Base-by-base conservation (phyloP, 2,888 invertebrate species). In the Leptinotarsa juncta region DNA sequence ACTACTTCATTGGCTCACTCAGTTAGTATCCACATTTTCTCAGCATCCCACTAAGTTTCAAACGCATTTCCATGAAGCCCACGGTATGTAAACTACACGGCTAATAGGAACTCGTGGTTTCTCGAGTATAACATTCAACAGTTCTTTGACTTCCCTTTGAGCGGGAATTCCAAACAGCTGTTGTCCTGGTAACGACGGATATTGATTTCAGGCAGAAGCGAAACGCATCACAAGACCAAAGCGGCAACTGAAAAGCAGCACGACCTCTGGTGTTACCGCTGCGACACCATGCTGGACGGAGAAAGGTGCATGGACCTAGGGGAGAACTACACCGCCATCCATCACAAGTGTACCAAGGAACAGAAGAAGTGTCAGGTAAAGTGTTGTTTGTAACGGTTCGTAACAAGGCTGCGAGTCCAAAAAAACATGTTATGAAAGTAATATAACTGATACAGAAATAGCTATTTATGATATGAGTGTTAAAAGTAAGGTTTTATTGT, bases 211-310 rank as follows among this genome's bases (percentile, higher is more conserved):
- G 84, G 80, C 67, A 74, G 77, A 57, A 68, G 73, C 66, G 79
- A 79, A 67, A 76, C 69, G 69, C 86, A 85, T 72, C 95, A 95
- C 88, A 92, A 93, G 82, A 96, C 96, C 0, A 93, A 94, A 78
- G 95, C 93, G 55, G 95, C 96, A 32, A 92, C 93, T 48, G 92
- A 94, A 84, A 93, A 94, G 79, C 91, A 91, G 81, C 94, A 95
- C 87, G 94, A 95, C 85, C 90, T 96, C 71, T 94, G 93, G 91
- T 96, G 96, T 88, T 95, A 94, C 88, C 91, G 91, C 80, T 96
- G 96, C 86, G 92, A 94, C 81, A 94, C 95, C 0, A 93, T 95
- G 89, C 91, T 91, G 7, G 92, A 94, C 55, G 94, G 93, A 7
- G 93, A 94, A 77, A 89, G 89, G 67, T 96, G 96, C 82, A 90